Evolutionary conservation across 53 echinoderm and acorn worm genomes (phyloP), one percentile per base, ranked within the genome.

Genomic region (Paelopatides confundens): DNA sequence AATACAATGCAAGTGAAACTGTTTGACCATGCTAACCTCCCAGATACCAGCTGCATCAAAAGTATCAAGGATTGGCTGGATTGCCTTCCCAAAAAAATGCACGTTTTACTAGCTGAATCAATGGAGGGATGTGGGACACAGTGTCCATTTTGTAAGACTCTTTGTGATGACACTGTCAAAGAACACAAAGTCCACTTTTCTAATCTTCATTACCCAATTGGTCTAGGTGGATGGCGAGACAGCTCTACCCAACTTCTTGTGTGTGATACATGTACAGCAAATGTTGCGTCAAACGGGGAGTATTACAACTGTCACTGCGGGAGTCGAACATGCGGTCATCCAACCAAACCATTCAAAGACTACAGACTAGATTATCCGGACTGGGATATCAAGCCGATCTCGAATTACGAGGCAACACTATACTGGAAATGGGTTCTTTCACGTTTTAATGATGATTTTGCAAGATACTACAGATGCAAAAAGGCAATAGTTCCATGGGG

Each of bases 111-210:
- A 18, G 82, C 63, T 29, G 11, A 36, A 0, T 24, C 35, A 0
- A 63, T 82, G 58, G 38, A 32, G 28, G 82, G 65, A 17, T 62
- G 82, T 36, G 82, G 63, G 8, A 62, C 35, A 3, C 78, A 82
- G 43, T 82, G 82, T 63, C 82, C 82, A 62, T 82, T 82, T 39
- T 82, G 82, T 35, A 82, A 82, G 32, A 63, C 82, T 4, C 34
- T 82, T n/a, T 82, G 82, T 18, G 64, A 82, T 79, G 58, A n/a
- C n/a, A n/a, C n/a, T n/a, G n/a, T n/a, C n/a, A n/a, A n/a, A n/a
- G n/a, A n/a, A n/a, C n/a, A n/a, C n/a, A n/a, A n/a, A n/a, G n/a
- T n/a, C n/a, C n/a, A n/a, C n/a, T n/a, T n/a, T n/a, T n/a, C n/a
- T n/a, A 79, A 81, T 11, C 54, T 52, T 4, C 62, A 81, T 31